These are phyloP conservation scores for Halcyon smyrnensis DNA, from an alignment of 2,797 vertebrate species.

Conservation along the genomic window DNA sequence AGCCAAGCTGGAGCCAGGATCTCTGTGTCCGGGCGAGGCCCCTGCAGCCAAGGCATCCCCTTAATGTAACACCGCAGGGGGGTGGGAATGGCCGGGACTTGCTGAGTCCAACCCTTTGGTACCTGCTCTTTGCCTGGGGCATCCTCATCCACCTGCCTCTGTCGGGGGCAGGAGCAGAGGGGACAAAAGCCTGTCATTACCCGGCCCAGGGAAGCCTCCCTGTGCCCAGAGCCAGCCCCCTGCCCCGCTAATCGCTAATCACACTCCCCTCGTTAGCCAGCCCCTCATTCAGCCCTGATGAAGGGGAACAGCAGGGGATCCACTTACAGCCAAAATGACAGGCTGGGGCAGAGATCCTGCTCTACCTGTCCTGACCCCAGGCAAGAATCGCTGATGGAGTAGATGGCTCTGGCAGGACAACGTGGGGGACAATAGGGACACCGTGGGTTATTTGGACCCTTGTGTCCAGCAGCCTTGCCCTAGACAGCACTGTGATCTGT, in stretches of 20 bases:
- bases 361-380: neutral
- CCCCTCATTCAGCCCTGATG: neutral
- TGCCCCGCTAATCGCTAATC: conserved; percentile 37
- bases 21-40: neutral
- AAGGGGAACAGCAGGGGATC: conserved; percentile 24
- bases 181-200: conserved; percentile 50
- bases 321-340: conserved; percentile 37
- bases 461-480: neutral
- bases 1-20: neutral
- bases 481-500: neutral
- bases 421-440: neutral
- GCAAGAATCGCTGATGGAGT: neutral
- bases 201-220: neutral
- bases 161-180: neutral
- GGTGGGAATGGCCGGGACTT: neutral
- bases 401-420: neutral
- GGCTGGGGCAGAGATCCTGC: neutral
- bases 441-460: neutral
- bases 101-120: conserved; percentile 12
- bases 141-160: conserved; percentile 1
- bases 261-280: neutral
- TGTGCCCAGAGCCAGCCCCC: conserved; percentile 34
- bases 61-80: neutral
- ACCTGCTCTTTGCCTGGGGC: neutral
- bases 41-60: neutral